Conservation (phyloP, 2,888 invertebrate genomes). For the Drosophila emarginata region DNA sequence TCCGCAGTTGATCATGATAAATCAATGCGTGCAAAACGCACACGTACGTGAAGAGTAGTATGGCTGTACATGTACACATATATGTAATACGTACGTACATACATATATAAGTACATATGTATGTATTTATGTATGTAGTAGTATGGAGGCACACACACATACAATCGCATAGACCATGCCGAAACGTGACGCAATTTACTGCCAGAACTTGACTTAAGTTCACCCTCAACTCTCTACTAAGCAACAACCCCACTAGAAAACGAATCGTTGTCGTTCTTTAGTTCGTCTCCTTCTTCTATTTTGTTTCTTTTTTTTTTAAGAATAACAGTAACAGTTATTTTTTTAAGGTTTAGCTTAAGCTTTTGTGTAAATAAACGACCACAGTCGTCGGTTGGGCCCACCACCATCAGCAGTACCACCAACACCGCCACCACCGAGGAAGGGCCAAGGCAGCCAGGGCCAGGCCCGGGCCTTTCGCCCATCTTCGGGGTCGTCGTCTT, state of each 20-base stretch:
- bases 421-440: constrained; percentile 32
- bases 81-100: constrained; percentile 10
- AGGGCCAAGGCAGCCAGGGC: constrained; percentile 24
- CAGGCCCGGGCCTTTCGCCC: not conserved
- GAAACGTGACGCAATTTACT: constrained; percentile 80
- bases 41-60: constrained; percentile 60
- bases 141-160: constrained; percentile 15
- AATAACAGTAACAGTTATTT: constrained; percentile 78
- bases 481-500: constrained; percentile 11
- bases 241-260: constrained; percentile 54
- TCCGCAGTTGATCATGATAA: constrained; percentile 78
- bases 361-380: constrained; percentile 79
- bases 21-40: constrained; percentile 79
- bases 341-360: constrained; percentile 79
- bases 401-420: constrained; percentile 43
- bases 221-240: constrained; percentile 48
- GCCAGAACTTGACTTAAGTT: constrained; percentile 73
- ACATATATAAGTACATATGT: constrained; percentile 15
- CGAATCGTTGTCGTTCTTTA: constrained; percentile 40
- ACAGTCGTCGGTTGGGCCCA: constrained; percentile 51
- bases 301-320: constrained; percentile 56
- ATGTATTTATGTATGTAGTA: constrained; percentile 23
- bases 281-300: constrained; percentile 15
- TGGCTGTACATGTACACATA: not conserved
- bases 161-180: constrained; percentile 52